Conservation (phyloP, 2,797 vertebrate species). For the Ambastaia sidthimunki region DNA sequence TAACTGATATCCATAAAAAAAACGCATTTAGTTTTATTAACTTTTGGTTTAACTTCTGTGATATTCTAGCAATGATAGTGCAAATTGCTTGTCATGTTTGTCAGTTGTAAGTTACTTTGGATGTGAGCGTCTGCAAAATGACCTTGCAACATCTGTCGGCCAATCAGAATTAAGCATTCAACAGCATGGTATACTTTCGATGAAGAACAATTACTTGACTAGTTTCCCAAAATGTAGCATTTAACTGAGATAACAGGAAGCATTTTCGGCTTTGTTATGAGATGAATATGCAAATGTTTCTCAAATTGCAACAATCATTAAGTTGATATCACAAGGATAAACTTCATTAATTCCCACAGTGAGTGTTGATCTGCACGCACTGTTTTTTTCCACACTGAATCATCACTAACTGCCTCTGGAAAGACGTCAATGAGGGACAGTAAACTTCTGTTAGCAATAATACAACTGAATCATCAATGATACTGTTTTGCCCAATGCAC, state of each 20-base stretch:
- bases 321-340: slow-evolving; percentile 12
- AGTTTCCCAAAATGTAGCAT: neutral
- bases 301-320: slow-evolving; percentile 2
- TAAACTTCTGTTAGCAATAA: slow-evolving; percentile 35
- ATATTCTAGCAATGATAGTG: neutral
- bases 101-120: neutral
- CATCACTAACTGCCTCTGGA: slow-evolving; percentile 26
- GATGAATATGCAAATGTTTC: slow-evolving; percentile 4
- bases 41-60: neutral
- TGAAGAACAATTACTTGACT: neutral
- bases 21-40: neutral
- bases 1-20: no score
- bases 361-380: neutral
- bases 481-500: slow-evolving; percentile 19
- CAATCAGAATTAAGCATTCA: neutral
- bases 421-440: slow-evolving; percentile 36
- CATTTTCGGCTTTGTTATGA: neutral
- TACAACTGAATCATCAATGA: slow-evolving; percentile 43
- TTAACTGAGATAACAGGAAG: neutral
- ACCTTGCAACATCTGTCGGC: no score
- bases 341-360: neutral
- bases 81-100: neutral
- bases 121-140: neutral
- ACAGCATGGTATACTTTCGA: neutral
- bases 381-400: slow-evolving; percentile 32